Conservation (phyloP, 2,888 invertebrate species). For the Agrenia bidenticulata region DNA sequence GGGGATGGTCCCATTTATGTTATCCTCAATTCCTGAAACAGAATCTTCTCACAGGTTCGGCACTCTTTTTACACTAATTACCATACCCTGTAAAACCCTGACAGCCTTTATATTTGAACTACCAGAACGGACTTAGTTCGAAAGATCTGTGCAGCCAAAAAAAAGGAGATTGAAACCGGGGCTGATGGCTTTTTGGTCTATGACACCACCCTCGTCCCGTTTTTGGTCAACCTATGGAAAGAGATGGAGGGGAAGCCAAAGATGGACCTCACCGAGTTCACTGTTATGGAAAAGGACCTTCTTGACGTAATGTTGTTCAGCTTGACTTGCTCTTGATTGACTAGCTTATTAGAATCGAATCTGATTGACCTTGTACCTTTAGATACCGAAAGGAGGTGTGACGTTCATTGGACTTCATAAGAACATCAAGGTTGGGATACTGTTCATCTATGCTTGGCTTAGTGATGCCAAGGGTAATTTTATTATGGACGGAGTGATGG, state of each 20-base stretch:
- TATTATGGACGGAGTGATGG: conserved; percentile 65
- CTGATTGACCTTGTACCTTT: too few relatives aligned
- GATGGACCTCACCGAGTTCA: neutral
- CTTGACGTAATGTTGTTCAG: neutral
- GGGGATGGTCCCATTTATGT: conserved; percentile 68
- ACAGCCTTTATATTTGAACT: neutral
- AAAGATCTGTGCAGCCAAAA: conserved; percentile 60
- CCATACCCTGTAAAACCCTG: neutral
- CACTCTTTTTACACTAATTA: neutral
- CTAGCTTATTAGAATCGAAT: too few relatives aligned
- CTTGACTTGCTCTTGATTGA: too few relatives aligned
- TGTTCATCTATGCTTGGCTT: conserved; percentile 71
- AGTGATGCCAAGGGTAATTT: conserved; percentile 67
- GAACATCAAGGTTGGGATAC: conserved; percentile 67
- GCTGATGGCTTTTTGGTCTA: conserved; percentile 72
- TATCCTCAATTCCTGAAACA: neutral
- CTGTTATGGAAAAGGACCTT: neutral
- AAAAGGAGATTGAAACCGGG: conserved; percentile 63
- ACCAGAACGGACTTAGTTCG: conserved; percentile 55
- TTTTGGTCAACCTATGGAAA: conserved; percentile 61
- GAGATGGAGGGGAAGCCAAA: neutral
- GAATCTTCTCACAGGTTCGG: too few relatives aligned
- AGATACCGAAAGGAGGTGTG: conserved; percentile 65
- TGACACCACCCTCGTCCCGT: conserved; percentile 64
- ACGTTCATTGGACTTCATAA: conserved; percentile 65